Conservation (phyloP, 2,888 invertebrate genomes). For the Mythimna lalbum region DNA sequence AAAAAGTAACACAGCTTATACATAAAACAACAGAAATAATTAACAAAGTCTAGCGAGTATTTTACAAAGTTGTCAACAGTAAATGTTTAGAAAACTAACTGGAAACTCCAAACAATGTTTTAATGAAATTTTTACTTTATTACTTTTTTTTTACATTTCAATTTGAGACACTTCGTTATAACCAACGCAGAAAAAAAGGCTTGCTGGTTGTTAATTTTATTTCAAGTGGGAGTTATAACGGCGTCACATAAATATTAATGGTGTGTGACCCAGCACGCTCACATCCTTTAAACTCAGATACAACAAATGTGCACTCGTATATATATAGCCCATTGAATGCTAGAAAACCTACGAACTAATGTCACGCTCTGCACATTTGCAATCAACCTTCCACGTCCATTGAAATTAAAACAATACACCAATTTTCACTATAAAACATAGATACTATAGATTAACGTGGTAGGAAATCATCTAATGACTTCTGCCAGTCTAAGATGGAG, state of each 20-base stretch:
- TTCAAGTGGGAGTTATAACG: constrained; percentile 20
- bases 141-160: background rate
- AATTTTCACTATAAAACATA: no score
- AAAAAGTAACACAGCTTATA: no score
- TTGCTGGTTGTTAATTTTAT: constrained; percentile 6
- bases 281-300: constrained; percentile 25
- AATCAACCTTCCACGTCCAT: background rate
- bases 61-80: no score
- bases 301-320: background rate
- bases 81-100: no score
- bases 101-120: background rate
- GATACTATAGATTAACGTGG: no score
- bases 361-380: background rate
- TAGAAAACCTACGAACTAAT: background rate
- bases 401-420: background rate
- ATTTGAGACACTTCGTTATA: background rate
- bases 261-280: constrained; percentile 28
- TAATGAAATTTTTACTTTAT: background rate
- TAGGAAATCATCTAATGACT: no score
- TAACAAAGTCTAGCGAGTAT: no score
- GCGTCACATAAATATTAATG: constrained; percentile 39
- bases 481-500: no score
- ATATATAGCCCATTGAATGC: constrained; percentile 9
- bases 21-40: no score
- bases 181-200: background rate